These are phyloP conservation scores for Dinoponera quadriceps DNA, from an alignment of 1,140 invertebrate genomes.

Conservation along the genomic window DNA sequence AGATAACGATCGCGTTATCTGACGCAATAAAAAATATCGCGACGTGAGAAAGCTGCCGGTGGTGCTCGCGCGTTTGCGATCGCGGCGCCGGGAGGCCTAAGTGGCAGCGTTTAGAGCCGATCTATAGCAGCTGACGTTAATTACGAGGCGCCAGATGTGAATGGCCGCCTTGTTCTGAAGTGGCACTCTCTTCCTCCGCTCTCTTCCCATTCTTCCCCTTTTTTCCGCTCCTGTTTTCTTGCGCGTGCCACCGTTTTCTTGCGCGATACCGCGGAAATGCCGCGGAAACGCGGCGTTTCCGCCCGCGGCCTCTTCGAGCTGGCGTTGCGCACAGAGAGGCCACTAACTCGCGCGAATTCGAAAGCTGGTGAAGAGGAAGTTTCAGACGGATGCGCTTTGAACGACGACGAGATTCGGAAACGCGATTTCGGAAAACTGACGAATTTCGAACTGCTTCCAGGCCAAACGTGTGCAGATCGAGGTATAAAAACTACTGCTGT, in stretches of 20 bases:
- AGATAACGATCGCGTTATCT: slow-evolving; percentile 47
- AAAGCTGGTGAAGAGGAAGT: background rate
- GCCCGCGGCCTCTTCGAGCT: slow-evolving; percentile 40
- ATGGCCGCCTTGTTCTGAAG: slow-evolving; percentile 75
- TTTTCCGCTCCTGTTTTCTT: slow-evolving; percentile 41
- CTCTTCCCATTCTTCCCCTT: slow-evolving; percentile 61
- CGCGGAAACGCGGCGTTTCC: slow-evolving; percentile 63
- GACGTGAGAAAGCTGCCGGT: slow-evolving; percentile 28
- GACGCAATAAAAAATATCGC: slow-evolving; percentile 35
- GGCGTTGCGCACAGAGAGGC: background rate
- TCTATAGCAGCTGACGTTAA: slow-evolving; percentile 74
- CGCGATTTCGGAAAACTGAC: background rate
- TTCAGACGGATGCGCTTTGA: background rate
- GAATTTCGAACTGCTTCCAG: slow-evolving; percentile 84
- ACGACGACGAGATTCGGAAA: background rate
- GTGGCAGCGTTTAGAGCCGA: slow-evolving; percentile 67
- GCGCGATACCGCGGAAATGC: slow-evolving; percentile 10
- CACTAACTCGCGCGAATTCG: background rate
- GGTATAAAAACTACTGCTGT: slow-evolving; percentile 91
- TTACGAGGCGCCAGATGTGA: slow-evolving; percentile 69
- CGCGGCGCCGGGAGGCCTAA: slow-evolving; percentile 67
- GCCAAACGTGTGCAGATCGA: slow-evolving; percentile 92
- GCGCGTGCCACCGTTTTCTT: slow-evolving; percentile 35
- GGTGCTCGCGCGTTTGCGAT: slow-evolving; percentile 13
- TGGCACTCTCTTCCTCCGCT: slow-evolving; percentile 67